Conservation (phyloP, 2,113 vertebrate species). For the Pithys albifrons region DNA sequence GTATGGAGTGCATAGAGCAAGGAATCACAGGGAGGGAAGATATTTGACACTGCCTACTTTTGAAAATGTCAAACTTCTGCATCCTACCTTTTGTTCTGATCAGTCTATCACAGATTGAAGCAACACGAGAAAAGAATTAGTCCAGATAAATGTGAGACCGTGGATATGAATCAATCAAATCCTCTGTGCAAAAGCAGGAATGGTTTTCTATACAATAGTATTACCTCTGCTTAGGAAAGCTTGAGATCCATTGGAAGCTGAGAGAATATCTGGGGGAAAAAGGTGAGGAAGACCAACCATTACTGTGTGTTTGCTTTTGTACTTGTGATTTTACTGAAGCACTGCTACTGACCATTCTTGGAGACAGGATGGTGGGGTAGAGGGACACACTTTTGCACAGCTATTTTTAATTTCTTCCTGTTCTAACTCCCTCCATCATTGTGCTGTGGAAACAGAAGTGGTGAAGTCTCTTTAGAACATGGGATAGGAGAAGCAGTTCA, state of each 20-base stretch:
- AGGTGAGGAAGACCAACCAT: not conserved
- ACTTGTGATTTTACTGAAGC: not conserved
- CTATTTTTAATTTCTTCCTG: rapidly evolving
- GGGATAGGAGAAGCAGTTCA: not conserved
- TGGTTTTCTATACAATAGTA: not conserved
- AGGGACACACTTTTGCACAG: not conserved
- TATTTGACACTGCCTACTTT: not conserved
- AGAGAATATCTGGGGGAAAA: not conserved
- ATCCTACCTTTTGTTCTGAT: not conserved
- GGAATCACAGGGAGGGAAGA: not conserved
- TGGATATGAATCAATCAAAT: not conserved
- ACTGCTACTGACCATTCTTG: not conserved
- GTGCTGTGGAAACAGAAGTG: not conserved
- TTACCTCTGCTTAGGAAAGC: not conserved
- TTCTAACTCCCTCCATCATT: not conserved
- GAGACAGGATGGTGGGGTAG: not conserved
- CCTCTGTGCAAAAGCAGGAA: not conserved
- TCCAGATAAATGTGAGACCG: not conserved
- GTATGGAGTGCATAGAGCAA: not conserved
- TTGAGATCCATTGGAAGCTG: not conserved
- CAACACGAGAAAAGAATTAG: not conserved
- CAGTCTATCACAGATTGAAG: not conserved
- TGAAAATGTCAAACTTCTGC: not conserved
- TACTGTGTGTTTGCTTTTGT: not conserved
- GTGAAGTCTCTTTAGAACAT: not conserved